Base-by-base conservation (phyloP, 92 coral and sea anemone species). In the Anthopleura xanthogrammica region DNA sequence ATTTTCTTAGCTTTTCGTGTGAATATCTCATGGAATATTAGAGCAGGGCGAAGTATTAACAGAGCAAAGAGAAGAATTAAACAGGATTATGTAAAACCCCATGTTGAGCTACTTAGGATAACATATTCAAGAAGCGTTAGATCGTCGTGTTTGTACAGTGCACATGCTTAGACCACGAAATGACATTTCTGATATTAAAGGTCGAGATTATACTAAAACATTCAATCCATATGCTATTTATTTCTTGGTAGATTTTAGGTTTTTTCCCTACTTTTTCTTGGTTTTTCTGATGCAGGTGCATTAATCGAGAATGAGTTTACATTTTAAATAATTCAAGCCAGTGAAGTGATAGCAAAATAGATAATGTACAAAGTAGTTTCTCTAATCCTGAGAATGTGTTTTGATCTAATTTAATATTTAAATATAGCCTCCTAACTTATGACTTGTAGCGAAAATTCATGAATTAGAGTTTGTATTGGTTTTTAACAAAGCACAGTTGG, bases 41-140 rank as follows among this genome's bases (percentile, higher is more conserved):
- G 74, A 68, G 4, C 72, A 7, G 13, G 16, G 2, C 42, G 43
- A 10, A 9, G 72, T 64, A 68, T 43, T 36, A 29, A 11, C 4
- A 68, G 41, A 24, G 43, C 13, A 3, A 16, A 4, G 11, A 24
- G 41, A 68, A 12, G 74, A 16, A 24, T 29, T 16, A 68, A 68
- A 68, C 1, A 36, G 74, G 46, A 22, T 68, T 68, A 68, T 68
- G 17, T 16, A 12, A 68, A 68, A 36, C 16, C 7, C 13, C 12
- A 20, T 62, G 1, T 20, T 62, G 70, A 20, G 12, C 70, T n/a
- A 62, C 70, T 20, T 62, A 58, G 13, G 4, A 64, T 64, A 64
- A 64, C 19, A 64, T 68, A 68, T 68, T 68, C 74, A 68, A 68
- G 13, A 68, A 24, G 74, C 36, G 36, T 68, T 68, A 68, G 74